Conservation (phyloP, 2,113 vertebrate species). For the Coracopsis vasa region DNA sequence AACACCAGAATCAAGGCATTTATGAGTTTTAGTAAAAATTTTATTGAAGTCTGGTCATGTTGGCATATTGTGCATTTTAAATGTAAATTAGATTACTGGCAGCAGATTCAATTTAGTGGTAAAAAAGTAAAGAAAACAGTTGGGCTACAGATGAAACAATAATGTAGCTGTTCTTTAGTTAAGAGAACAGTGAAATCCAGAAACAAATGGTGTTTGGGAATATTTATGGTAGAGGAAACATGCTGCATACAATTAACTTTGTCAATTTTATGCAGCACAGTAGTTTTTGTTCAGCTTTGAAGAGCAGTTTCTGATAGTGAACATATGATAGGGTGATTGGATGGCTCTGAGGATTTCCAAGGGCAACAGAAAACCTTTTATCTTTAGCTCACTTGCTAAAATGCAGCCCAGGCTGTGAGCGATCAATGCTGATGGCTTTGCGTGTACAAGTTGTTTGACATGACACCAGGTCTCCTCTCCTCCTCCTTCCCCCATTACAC, state of each 20-base stretch:
- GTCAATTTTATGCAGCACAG: constrained; percentile 21
- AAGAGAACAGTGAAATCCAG: constrained; percentile 64
- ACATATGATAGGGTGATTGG: constrained; percentile 33
- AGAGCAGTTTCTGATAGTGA: constrained; percentile 1
- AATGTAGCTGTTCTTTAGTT: constrained; percentile 67
- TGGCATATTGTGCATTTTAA: constrained; percentile 74
- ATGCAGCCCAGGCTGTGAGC: neutral
- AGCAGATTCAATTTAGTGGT: constrained; percentile 77
- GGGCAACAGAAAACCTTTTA: constrained; percentile 14
- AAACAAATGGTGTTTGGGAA: neutral
- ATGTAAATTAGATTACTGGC: constrained; percentile 80
- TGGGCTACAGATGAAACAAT: constrained; percentile 71
- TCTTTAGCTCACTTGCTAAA: neutral
- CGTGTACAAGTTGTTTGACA: neutral
- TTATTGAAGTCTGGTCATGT: constrained; percentile 74
- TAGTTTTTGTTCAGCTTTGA: constrained; percentile 63
- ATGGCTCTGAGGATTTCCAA: constrained; percentile 21
- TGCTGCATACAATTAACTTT: neutral
- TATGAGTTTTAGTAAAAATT: constrained; percentile 75
- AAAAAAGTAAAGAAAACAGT: constrained; percentile 73
- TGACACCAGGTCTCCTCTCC: neutral
- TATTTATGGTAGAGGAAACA: constrained; percentile 16
- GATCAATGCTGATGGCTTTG: neutral
- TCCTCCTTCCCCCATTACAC: neutral
- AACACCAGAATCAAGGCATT: constrained; percentile 75